Evolutionary conservation across 2,797 vertebrate genomes (phyloP).

Genomic region (Hemitrygon akajei): DNA sequence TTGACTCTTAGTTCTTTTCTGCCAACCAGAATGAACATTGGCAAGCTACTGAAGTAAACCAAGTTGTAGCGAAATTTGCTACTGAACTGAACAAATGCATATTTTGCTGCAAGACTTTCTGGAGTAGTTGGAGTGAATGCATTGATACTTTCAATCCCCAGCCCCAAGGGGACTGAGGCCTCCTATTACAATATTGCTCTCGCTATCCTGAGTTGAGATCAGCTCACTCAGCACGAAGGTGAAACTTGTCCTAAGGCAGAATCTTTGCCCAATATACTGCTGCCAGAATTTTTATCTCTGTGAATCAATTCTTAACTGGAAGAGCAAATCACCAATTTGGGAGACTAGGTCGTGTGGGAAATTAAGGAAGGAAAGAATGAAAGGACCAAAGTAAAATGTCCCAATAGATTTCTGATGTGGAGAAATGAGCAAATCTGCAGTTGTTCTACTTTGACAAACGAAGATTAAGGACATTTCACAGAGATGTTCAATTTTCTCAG

Average conservation of each 20-base stretch:
- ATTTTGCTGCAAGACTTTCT: background rate
- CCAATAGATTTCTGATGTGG: background rate
- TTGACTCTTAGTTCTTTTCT: background rate
- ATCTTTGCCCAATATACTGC: background rate
- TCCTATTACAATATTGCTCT: background rate
- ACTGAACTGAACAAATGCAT: background rate
- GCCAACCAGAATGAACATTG: background rate
- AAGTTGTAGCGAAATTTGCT: no score
- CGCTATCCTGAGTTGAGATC: background rate
- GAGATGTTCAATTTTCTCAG: background rate
- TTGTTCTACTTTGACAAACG: background rate
- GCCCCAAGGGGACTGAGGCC: background rate
- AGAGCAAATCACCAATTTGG: conserved; percentile 25
- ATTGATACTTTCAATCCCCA: background rate
- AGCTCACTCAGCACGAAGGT: background rate
- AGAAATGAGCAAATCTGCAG: background rate
- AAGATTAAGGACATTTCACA: background rate
- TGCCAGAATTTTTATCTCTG: background rate
- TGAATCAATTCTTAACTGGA: background rate
- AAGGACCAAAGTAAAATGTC: background rate
- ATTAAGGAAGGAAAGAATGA: background rate
- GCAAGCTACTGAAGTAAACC: no score
- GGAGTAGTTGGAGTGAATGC: background rate
- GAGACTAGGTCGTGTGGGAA: background rate
- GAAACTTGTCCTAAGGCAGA: background rate